Base-by-base conservation (phyloP, 2,888 invertebrate species). In the Mechanitis mazaeus region DNA sequence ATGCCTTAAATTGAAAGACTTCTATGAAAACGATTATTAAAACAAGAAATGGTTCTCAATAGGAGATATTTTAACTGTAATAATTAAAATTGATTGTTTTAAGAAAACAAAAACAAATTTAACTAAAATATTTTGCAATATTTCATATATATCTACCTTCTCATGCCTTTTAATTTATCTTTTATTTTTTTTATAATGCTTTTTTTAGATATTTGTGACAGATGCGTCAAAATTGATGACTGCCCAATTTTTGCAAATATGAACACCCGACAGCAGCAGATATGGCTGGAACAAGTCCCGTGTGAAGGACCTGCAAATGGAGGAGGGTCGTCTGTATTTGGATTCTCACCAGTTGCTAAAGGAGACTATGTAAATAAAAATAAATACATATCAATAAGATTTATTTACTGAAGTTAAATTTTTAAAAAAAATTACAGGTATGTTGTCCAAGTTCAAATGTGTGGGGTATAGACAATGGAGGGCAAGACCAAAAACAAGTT, bases 391-490 rank as follows among this genome's bases (percentile, higher is more conserved):
- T 20, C 20, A 20, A 20, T 20, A 20, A 20, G 20, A 20, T 20
- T 20, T 20, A 20, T 20, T 20, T 20, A 20, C 20, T 20, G 20
- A 20, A 20, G 20, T 20, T 20, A 20, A 20, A 20, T 20, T 20
- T 20, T 1, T 1, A 20, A 20, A 20, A 20, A 20, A 58, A 59
- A 54, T 64, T 66, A 11, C 72, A 85, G 85, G 73, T 84, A 11
- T 85, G 85, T 65, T 85, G 85, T 64, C 76, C 80, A 4, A 73
- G 71, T 60, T 61, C 62, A n/a, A 73, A 72, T 45, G 61, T 76
- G 59, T 75, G 74, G 76, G 75, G 75, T 58, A 55, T 73, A 38
- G 68, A 70, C 60, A 66, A 58, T 56, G 45, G 45, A 57, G 42
- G 9, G 42, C 59, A 46, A n/a, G 42, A 56, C 33, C 57, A 63